Evolutionary conservation across 2,888 invertebrate species (phyloP), one percentile per base, ranked within the genome.

Genomic region (Eumacrocentrus americanus): DNA sequence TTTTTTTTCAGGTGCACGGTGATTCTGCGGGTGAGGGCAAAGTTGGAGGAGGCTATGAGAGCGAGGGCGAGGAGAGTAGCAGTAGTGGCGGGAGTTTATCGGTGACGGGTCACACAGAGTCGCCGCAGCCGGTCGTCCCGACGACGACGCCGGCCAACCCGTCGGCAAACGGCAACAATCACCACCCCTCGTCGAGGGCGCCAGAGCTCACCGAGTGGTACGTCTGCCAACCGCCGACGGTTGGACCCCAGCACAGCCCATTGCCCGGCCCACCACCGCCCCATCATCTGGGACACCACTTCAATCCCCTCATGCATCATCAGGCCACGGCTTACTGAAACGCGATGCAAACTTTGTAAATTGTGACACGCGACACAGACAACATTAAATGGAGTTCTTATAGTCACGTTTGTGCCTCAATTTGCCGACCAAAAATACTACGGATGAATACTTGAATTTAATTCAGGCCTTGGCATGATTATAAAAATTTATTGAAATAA

Each of bases 21-120:
- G 71, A 78, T 73, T 74, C 79, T 44, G 55, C 78, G 57, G 88
- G 87, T 54, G 83, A 85, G 66, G 84, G 85, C 56, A 83, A 82
- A 68, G 78, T 82, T 65, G 82, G 82, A 64, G 88, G 86, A 16
- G 90, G 87, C 69, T 93, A 92, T 82, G 93, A 93, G 80, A 93
- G 92, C 81, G 95, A 94, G 80, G 92, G 91, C 42, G 94, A 94
- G 79, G 93, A 93, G 78, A 92, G 92, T 65, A 89, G 88, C 79
- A 91, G 91, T 58, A 85, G 85, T 63, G 90, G 90, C 56, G 89
- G 89, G 63, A 89, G 89, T 76, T 87, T 90, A 71, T 89, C 89
- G 67, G 90, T 90, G 50, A 87, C 87, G 23, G 87, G 79, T 22
- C 78, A 79, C 69, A 76, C 73, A 52, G 77, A 78, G 59, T 77